phyloP scores from a whole-genome alignment of 2,888 invertebrate species.

The Polyommatus iphigenia region DNA sequence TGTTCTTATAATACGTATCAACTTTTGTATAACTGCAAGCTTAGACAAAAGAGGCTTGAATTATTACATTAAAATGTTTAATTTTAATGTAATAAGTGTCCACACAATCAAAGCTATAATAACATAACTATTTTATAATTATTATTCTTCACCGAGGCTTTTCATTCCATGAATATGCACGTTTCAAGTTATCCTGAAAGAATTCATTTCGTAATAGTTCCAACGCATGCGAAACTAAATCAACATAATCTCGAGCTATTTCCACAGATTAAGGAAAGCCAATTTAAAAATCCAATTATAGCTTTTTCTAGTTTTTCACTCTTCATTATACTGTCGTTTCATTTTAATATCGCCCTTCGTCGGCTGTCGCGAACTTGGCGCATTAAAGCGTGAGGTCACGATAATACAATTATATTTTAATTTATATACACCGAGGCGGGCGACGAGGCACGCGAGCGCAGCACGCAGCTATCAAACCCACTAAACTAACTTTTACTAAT shows the following conservation, averaged over 20 bases:
- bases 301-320: slow-evolving; percentile 28
- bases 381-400: slow-evolving; percentile 76
- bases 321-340: slow-evolving; percentile 39
- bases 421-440: slow-evolving; percentile 73
- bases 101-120: no score
- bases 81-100: no score
- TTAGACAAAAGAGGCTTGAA: no score
- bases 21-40: no score
- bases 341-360: slow-evolving; percentile 53
- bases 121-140: background rate
- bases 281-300: slow-evolving; percentile 29
- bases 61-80: no score
- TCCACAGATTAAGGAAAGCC: slow-evolving; percentile 22
- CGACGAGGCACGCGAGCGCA: slow-evolving; percentile 68
- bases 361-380: slow-evolving; percentile 57
- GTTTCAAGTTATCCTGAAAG: background rate
- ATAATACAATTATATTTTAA: slow-evolving; percentile 80
- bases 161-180: background rate
- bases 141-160: background rate
- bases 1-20: no score
- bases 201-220: slow-evolving; percentile 4
- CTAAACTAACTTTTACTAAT: slow-evolving; percentile 74
- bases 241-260: background rate
- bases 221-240: background rate
- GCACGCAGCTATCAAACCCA: slow-evolving; percentile 74